These are phyloP conservation scores for Odontophorus gujanensis DNA, from an alignment of 2,113 vertebrate genomes.

Conservation along the genomic window DNA sequence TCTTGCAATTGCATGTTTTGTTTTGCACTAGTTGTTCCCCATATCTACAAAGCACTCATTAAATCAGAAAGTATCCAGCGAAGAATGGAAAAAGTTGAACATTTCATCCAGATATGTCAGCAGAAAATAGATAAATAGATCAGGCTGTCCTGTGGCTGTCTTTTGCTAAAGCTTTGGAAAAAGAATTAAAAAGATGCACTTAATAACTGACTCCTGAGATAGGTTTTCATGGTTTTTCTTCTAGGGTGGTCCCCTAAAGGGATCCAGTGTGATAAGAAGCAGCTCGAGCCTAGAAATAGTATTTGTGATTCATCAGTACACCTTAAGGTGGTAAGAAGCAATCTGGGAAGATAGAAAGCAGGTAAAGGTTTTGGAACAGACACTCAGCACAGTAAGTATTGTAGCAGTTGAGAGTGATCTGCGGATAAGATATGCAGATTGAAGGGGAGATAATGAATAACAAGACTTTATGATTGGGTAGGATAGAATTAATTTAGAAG, in stretches of 20 bases:
- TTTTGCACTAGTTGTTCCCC: background rate
- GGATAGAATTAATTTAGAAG: background rate
- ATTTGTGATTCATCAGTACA: background rate
- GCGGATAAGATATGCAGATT: background rate
- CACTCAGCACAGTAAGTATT: fast-evolving
- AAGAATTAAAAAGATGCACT: background rate
- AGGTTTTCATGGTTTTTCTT: background rate
- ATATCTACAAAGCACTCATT: background rate
- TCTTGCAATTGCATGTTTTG: background rate
- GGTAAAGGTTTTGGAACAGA: background rate
- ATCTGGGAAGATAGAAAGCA: background rate
- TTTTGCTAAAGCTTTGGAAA: background rate
- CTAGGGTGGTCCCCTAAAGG: background rate
- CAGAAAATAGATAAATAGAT: background rate
- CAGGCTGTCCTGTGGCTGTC: background rate
- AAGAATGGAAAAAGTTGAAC: background rate
- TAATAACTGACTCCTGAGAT: background rate
- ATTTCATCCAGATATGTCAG: background rate
- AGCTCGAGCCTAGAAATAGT: background rate
- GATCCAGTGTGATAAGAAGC: background rate
- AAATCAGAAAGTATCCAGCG: background rate
- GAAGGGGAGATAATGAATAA: background rate
- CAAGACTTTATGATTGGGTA: background rate
- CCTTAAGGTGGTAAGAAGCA: background rate
- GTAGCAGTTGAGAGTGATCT: background rate